Evolutionary conservation across 2,888 invertebrate species (phyloP).

Genomic region (Subacronicta megacephala): DNA sequence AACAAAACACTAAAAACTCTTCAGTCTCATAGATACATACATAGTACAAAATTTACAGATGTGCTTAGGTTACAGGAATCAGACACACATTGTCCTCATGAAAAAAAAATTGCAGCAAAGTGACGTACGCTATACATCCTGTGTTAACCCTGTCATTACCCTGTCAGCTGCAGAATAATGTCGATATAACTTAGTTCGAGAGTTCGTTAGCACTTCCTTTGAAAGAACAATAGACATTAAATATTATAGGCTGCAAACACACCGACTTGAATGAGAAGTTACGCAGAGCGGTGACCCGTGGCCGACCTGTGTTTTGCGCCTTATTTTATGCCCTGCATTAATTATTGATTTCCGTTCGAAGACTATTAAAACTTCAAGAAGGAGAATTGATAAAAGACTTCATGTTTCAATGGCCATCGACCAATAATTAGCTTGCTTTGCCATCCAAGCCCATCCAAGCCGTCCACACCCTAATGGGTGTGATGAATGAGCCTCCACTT

Average conservation of each 20-base stretch:
- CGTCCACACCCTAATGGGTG: no score
- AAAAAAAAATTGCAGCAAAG: neutral
- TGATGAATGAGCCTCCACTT: no score
- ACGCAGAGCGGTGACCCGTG: slow-evolving; percentile 37
- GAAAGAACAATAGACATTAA: slow-evolving; percentile 59
- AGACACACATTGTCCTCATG: neutral
- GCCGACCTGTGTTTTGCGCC: slow-evolving; percentile 11
- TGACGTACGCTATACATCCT: neutral
- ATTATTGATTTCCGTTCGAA: slow-evolving; percentile 1
- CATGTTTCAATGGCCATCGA: no score
- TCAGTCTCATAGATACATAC: no score
- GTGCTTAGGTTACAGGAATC: no score
- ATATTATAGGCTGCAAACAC: slow-evolving; percentile 30
- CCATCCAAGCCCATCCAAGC: no score
- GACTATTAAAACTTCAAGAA: neutral
- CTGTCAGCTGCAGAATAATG: slow-evolving; percentile 16
- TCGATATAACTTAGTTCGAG: slow-evolving; percentile 29
- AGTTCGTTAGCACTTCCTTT: slow-evolving; percentile 53
- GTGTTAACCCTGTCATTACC: slow-evolving; percentile 20
- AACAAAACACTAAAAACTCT: no score
- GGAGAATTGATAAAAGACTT: no score
- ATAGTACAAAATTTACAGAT: no score
- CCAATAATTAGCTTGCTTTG: no score
- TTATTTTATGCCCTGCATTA: slow-evolving; percentile 7
- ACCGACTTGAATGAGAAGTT: slow-evolving; percentile 32